Percentiles rank a stretch among this genome's conserved stretches.
Conservation (phyloP, 2,113 vertebrate genomes). For the Columba livia region DNA sequence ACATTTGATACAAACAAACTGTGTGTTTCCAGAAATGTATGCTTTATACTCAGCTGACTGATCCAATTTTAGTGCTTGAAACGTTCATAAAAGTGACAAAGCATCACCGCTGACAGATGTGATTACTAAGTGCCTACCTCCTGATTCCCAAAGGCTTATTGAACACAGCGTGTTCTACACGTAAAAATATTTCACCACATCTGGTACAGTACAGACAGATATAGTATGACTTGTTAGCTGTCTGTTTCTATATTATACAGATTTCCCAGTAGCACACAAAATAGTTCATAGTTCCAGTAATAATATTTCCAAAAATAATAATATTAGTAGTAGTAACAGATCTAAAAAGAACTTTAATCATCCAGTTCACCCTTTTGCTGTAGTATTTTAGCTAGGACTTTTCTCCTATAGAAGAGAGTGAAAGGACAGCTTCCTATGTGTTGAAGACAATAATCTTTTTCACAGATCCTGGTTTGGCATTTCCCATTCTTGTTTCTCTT, state of each 20-base stretch:
- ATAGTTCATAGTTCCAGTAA: background rate
- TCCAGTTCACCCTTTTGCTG: background rate
- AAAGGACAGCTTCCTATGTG: background rate
- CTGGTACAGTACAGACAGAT: background rate
- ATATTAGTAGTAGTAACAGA: background rate
- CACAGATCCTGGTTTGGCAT: background rate
- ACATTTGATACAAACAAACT: background rate
- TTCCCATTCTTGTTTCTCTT: background rate
- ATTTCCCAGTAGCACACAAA: background rate
- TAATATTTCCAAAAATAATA: background rate
- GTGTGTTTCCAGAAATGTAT: background rate
- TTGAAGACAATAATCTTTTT: background rate
- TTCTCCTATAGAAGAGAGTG: background rate
- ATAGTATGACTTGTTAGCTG: background rate
- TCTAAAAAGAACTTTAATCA: background rate
- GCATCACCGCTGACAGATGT: background rate
- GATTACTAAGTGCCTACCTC: background rate
- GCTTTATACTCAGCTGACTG: background rate
- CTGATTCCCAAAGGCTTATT: background rate
- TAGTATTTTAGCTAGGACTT: background rate
- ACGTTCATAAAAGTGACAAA: background rate
- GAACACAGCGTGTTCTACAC: background rate
- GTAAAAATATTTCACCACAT: background rate
- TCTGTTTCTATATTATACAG: background rate
- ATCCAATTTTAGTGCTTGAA: background rate